These are phyloP conservation scores for Hippocampus barbouri DNA, from an alignment of 2,113 vertebrate genomes.

Conservation along the genomic window DNA sequence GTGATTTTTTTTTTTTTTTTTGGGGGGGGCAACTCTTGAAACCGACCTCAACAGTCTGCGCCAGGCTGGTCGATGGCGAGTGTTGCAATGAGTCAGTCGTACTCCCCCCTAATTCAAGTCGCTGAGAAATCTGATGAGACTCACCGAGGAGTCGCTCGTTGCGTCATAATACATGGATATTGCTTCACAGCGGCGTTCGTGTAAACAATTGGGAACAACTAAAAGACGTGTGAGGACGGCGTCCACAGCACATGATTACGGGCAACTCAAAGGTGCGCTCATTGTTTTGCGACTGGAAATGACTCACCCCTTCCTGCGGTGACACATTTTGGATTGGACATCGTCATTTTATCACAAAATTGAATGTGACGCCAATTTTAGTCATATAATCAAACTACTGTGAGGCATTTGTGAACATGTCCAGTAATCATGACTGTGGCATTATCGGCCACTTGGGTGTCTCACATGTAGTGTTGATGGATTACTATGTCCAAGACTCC, in stretches of 20 bases:
- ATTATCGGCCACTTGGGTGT: background rate
- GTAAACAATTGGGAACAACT: constrained; percentile 46
- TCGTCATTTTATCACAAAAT: background rate
- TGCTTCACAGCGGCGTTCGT: constrained; percentile 41
- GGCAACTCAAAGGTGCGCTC: constrained; percentile 21
- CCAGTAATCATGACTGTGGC: background rate
- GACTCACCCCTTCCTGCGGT: constrained; percentile 13
- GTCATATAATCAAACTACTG: background rate
- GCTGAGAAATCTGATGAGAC: constrained; percentile 1
- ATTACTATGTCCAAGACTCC: too few species aligned
- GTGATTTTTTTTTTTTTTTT: too few species aligned
- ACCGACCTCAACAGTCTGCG: background rate
- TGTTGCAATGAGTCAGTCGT: constrained; percentile 20
- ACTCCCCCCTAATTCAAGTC: background rate
- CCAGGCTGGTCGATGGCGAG: background rate
- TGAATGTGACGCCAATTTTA: background rate
- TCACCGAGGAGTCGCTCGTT: constrained; percentile 44
- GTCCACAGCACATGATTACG: constrained; percentile 25
- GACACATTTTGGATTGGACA: background rate
- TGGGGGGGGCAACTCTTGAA: background rate
- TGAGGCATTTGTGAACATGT: too few species aligned
- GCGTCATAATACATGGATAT: constrained; percentile 63
- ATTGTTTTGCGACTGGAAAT: constrained; percentile 53
- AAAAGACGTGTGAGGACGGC: constrained; percentile 25
- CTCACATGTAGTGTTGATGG: too few species aligned